A percentile compares a stretch with the other conserved stretches of the same genome.
phyloP scores from a whole-genome alignment of 2,113 vertebrate species.

The Melanotaenia duboulayi region DNA sequence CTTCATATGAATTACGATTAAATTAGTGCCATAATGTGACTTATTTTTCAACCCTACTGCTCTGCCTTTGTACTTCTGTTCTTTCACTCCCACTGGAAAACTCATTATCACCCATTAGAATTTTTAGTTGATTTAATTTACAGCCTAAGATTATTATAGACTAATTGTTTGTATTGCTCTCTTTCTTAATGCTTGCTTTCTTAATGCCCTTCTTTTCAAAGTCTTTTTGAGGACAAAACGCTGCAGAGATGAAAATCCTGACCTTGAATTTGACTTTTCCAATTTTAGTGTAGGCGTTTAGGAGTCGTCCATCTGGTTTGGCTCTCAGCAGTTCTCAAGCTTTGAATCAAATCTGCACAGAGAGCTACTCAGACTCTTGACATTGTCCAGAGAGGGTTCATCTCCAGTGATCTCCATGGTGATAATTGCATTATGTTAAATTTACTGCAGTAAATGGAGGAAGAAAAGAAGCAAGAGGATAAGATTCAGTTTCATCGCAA shows the following conservation, averaged over 20 bases:
- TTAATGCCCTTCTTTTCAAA: neutral
- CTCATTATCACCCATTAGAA: neutral
- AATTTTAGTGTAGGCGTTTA: constrained; percentile 23
- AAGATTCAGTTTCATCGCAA: constrained; percentile 42
- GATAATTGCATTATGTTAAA: constrained; percentile 65
- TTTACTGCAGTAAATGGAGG: constrained; percentile 36
- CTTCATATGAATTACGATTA: too few species aligned
- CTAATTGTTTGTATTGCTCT: neutral
- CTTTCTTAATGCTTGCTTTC: neutral
- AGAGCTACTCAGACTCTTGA: constrained; percentile 48
- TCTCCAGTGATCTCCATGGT: constrained; percentile 66
- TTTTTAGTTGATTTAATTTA: neutral
- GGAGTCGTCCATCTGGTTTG: constrained; percentile 41
- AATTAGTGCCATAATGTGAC: too few species aligned
- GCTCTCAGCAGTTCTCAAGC: constrained; percentile 37
- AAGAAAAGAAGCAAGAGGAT: constrained; percentile 11
- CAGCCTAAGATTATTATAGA: too few species aligned
- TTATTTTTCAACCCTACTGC: too few species aligned
- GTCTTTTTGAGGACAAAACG: constrained; percentile 19
- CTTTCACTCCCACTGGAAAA: too few species aligned
- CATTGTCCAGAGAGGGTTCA: constrained; percentile 64
- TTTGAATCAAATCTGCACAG: constrained; percentile 41
- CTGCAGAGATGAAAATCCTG: constrained; percentile 27
- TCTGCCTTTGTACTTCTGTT: too few species aligned
- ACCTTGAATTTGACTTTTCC: constrained; percentile 38